Evolutionary conservation across 2,797 vertebrate species (phyloP), one percentile per base, ranked within the genome.

Genomic region (Amniataba percoides): DNA sequence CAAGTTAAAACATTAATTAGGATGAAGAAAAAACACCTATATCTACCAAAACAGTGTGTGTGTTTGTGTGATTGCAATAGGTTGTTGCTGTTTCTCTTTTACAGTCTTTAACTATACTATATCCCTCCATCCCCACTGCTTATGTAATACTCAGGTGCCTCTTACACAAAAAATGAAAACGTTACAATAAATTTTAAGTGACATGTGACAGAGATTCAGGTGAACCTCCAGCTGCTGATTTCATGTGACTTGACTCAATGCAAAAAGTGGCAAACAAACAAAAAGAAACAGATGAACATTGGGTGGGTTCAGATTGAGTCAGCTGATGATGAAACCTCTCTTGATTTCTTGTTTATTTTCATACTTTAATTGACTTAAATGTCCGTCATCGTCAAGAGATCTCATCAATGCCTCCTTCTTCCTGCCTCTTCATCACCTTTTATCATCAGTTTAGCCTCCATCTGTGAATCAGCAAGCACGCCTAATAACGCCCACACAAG

Each of bases 401-500:
- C 12, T 21, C 42, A 23, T 55, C 27, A 64, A 4, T 12, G 16
- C 27, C 67, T 23, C 21, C 40, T 19, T 43, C 65, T 52, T 45
- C 34, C 4, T 46, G 34, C 27, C 57, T 61, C 34, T 40, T 68
- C 57, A 62, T 55, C 61, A 68, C 31, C 65, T 80, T 71, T 59
- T 14, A 58, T 60, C 45, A 18, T 77, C 56, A 63, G 45, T 40
- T 70, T 39, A 58, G 42, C 66, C 56, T 71, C 45, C 48, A 10
- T 57, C 31, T 46, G 34, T 69, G 86, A 87, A 55, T 81, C 83
- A 80, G 25, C 66, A 18, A 42, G 27, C 13, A 3, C 11, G 4
- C 59, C 65, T 39, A 0, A 49, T 56, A 31, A 65, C 74, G 2
- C 77, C 83, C 79, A 83, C 84, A 16, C 62, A 5, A 4, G 60